Conservation (phyloP, 1,140 invertebrate genomes). For the Diuraphis noxia region DNA sequence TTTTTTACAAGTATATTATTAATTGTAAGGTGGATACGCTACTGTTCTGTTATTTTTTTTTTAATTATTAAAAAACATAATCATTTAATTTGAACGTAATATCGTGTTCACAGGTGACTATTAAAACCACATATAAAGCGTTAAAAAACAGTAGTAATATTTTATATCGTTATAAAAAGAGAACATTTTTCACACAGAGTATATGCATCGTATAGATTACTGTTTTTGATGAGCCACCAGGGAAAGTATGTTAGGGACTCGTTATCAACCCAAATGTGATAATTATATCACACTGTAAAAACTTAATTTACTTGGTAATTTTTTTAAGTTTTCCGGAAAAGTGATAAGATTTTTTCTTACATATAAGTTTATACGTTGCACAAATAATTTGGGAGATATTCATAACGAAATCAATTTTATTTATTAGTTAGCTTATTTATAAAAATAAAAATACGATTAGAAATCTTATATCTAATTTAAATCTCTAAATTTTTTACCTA, state of each 20-base stretch:
- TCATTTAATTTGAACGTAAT: not conserved
- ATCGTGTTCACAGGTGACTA: not conserved
- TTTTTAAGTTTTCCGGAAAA: not conserved
- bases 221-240: not conserved
- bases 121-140: not conserved
- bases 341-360: not conserved
- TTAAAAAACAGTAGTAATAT: not conserved
- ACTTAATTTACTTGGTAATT: not conserved
- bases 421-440: not conserved
- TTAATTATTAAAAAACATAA: not conserved
- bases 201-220: not conserved
- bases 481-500: not conserved
- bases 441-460: not conserved
- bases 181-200: not conserved
- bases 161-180: not conserved
- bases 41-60: not conserved
- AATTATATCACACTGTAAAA: constrained; percentile 14
- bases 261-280: not conserved
- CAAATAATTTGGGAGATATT: not conserved
- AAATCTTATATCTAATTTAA: not conserved
- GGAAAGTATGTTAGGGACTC: not conserved
- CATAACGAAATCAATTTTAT: not conserved
- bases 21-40: not conserved
- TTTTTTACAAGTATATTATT: constrained; percentile 1
- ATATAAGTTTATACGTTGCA: too few species aligned